Conservation (phyloP, 2,113 vertebrate genomes). For the Bettongia penicillata region DNA sequence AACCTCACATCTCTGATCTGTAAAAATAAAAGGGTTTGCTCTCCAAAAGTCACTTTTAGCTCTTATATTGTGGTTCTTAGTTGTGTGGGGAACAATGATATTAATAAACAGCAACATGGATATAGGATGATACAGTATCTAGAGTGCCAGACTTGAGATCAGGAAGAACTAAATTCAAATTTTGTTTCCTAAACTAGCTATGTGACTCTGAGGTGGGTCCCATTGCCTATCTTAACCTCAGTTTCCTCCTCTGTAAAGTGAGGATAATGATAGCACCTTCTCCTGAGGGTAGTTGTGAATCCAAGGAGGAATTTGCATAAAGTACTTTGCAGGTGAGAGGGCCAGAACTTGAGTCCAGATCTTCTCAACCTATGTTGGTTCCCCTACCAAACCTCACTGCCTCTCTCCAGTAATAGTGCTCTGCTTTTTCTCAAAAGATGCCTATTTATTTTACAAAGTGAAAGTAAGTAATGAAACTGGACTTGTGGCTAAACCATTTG, state of each 20-base stretch:
- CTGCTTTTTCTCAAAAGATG: not conserved
- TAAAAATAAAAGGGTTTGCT: not conserved
- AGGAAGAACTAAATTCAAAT: not conserved
- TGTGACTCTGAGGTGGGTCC: not conserved
- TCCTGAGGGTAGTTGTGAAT: not conserved
- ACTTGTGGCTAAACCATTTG: not conserved
- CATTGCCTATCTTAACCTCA: not conserved
- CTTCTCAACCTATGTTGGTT: not conserved
- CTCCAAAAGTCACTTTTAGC: not conserved
- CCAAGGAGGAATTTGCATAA: not conserved
- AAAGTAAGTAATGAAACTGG: not conserved
- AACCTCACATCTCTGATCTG: not conserved
- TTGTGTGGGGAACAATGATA: not conserved
- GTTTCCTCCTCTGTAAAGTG: not conserved
- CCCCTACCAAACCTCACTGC: not conserved
- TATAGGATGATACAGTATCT: not conserved
- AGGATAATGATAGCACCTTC: not conserved
- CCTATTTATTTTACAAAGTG: not conserved
- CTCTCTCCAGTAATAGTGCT: not conserved
- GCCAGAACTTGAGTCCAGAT: not conserved
- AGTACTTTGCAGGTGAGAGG: not conserved
- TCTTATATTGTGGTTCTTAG: not conserved
- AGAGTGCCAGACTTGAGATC: not conserved
- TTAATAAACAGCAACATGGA: not conserved
- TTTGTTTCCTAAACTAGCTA: not conserved